These are phyloP conservation scores for Drosophila borealis DNA, from an alignment of 2,888 invertebrate species.

Conservation along the genomic window DNA sequence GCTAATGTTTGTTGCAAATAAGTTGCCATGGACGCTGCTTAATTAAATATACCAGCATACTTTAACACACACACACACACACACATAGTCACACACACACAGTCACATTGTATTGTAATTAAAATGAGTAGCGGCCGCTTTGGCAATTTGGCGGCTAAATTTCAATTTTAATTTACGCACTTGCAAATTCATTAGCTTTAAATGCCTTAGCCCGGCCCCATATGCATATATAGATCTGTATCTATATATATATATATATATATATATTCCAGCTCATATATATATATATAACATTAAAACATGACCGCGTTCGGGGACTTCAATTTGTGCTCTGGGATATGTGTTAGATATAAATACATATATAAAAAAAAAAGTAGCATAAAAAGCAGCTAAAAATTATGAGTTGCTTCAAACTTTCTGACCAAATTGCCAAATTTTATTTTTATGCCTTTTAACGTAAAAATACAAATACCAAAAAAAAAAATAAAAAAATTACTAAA, in stretches of 20 bases:
- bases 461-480: constrained; percentile 23
- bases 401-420: constrained; percentile 59
- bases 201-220: constrained; percentile 28
- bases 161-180: constrained; percentile 64
- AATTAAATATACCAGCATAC: constrained; percentile 63
- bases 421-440: constrained; percentile 38
- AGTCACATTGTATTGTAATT: constrained; percentile 66
- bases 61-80: constrained; percentile 19
- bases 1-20: constrained; percentile 68
- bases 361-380: constrained; percentile 14
- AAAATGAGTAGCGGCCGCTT: constrained; percentile 59
- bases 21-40: constrained; percentile 54
- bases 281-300: background rate
- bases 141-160: constrained; percentile 52
- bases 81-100: background rate
- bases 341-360: constrained; percentile 26
- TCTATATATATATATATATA: background rate
- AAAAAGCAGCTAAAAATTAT: constrained; percentile 59
- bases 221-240: background rate
- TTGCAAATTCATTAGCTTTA: constrained; percentile 48
- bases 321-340: constrained; percentile 7
- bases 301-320: constrained; percentile 1
- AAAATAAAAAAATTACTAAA: constrained; percentile 35
- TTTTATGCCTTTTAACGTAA: constrained; percentile 54
- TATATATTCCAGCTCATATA: background rate